These are phyloP conservation scores for Brachionichthys hirsutus DNA, from an alignment of 2,113 vertebrate species.

Conservation along the genomic window DNA sequence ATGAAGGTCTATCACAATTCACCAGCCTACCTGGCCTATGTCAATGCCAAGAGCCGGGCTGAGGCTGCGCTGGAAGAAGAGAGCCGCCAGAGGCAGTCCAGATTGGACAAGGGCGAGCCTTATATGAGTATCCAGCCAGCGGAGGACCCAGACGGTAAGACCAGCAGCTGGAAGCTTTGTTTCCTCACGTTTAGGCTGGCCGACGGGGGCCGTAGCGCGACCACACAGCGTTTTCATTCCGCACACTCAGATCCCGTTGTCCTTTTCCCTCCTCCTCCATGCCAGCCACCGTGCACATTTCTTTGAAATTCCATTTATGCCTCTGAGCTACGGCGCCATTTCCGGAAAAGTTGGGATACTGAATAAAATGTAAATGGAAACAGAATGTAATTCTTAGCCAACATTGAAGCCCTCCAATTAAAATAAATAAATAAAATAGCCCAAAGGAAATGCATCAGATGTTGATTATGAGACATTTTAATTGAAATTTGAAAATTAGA, in stretches of 20 bases:
- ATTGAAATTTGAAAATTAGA: no score
- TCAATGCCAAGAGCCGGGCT: conserved; percentile 95
- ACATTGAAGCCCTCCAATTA: no score
- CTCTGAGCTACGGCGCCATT: conserved; percentile 17
- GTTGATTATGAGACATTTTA: no score
- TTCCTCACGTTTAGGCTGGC: conserved; percentile 36
- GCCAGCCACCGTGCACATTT: conserved; percentile 26
- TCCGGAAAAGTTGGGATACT: no score
- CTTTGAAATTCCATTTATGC: conserved; percentile 25
- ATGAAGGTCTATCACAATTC: conserved; percentile 99
- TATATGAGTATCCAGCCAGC: conserved; percentile 99
- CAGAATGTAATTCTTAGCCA: no score
- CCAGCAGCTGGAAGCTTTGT: conserved; percentile 36
- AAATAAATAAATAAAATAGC: no score
- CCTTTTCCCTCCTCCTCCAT: conserved; percentile 21
- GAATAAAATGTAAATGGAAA: no score
- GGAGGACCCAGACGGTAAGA: conserved; percentile 94
- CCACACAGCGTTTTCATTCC: conserved; percentile 43
- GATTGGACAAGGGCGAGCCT: conserved; percentile 96
- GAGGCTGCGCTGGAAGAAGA: conserved; percentile 97
- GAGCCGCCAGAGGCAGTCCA: conserved; percentile 94
- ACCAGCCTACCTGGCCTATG: conserved; percentile 96
- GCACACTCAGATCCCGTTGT: conserved; percentile 34
- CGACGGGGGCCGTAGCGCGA: conserved; percentile 36
- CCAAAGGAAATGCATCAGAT: no score